A percentile compares a stretch with the other conserved stretches of the same genome.
These are phyloP conservation scores for Tetheella fluctuosa DNA, from an alignment of 2,888 invertebrate genomes.

Conservation along the genomic window DNA sequence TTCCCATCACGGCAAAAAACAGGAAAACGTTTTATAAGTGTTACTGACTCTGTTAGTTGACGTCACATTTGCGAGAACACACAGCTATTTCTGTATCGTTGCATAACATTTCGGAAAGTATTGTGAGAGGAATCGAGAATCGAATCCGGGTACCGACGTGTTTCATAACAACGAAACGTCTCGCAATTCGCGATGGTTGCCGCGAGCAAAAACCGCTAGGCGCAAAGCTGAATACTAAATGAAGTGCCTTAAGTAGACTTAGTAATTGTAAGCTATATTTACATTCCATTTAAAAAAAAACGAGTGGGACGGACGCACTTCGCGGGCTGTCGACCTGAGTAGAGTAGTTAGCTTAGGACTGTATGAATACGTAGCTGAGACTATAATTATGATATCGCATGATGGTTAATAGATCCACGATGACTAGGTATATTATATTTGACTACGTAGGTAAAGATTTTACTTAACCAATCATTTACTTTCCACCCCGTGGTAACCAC, in stretches of 20 bases:
- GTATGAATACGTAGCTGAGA: too few relatives aligned
- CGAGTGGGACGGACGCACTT: too few relatives aligned
- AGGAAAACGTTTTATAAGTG: constrained; percentile 1
- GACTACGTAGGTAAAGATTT: too few relatives aligned
- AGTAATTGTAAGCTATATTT: too few relatives aligned
- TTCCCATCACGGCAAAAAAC: neutral
- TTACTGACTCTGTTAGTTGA: neutral
- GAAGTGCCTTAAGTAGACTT: neutral
- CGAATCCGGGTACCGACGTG: constrained; percentile 6
- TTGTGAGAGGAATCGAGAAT: constrained; percentile 1
- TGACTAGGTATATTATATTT: too few relatives aligned
- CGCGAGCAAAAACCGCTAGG: constrained; percentile 2
- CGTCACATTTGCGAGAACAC: neutral
- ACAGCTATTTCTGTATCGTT: constrained; percentile 2
- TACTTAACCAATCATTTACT: too few relatives aligned
- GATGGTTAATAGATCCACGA: too few relatives aligned
- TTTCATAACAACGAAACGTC: neutral
- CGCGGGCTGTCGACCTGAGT: too few relatives aligned
- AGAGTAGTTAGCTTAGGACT: too few relatives aligned
- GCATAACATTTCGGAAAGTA: constrained; percentile 4
- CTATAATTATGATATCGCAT: too few relatives aligned
- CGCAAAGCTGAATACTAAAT: constrained; percentile 4
- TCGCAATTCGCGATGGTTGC: constrained; percentile 3
- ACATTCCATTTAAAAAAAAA: too few relatives aligned
- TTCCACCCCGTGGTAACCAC: too few relatives aligned